Evolutionary conservation across 2,888 invertebrate genomes (phyloP), one percentile per base, ranked within the genome.

Genomic region (Parascotia fuliginaria): DNA sequence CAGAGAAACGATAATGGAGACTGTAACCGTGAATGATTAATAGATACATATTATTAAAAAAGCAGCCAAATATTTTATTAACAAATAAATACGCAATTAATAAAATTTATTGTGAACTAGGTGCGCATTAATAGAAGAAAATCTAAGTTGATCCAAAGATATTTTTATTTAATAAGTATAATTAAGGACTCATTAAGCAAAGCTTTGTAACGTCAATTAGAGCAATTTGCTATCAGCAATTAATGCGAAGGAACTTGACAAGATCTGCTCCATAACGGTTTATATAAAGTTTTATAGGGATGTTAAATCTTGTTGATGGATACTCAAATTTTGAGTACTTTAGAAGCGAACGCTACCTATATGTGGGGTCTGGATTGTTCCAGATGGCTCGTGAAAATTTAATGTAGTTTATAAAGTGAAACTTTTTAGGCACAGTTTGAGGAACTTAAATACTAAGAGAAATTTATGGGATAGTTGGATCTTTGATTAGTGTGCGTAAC

Each of bases 141-240:
- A 13, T 4, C 1, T 31, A 5, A 2, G n/a, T n/a, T 12, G 11
- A 31, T 11, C 13, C 32, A 14, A 1, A 13, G 3, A 32, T 12
- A 11, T 11, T 16, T 36, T 19, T 36, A 12, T 57, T 57, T 60
- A 58, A 55, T 54, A 32, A 38, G 27, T 50, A 51, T 63, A 64
- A 64, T 64, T 59, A 64, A 64, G 64, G 36, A 46, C 55, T 64
- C 64, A 53, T 64, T 64, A 64, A 34, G 29, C n/a, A 55, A 59
- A 49, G 49, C 48, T 50, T 60, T 27, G 42, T 53, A 60, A 49
- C 50, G 50, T 50, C 52, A 63, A 63, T 63, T 56, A 53, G 56
- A 53, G 29, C 47, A 60, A 50, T 56, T 62, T 14, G 42, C 33
- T 53, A 56, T 48, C 44, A 14, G 44, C 37, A 50, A 56, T 56